phyloP scores from a whole-genome alignment of 2,113 vertebrate genomes.

The Harpagus bidentatus region DNA sequence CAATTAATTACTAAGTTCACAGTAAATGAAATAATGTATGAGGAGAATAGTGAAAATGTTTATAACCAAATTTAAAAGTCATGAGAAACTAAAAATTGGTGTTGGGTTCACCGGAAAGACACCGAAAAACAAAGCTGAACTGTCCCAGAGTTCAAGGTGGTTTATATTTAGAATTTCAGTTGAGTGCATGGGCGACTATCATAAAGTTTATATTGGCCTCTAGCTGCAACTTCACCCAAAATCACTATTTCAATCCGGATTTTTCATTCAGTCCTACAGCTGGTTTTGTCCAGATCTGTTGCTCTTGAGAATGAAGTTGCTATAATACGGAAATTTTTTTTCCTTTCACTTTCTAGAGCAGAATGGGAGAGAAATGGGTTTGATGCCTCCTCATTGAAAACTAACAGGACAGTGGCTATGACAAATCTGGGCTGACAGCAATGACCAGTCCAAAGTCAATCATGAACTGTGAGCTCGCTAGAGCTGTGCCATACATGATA shows the following conservation, averaged over 20 bases:
- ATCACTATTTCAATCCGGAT: neutral
- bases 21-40: neutral
- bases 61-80: neutral
- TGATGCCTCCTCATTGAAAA: neutral
- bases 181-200: neutral
- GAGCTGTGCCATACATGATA: neutral
- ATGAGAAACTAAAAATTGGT: neutral
- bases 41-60: neutral
- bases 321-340: neutral
- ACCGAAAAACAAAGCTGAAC: neutral
- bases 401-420: neutral
- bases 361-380: neutral
- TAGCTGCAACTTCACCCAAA: neutral
- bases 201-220: neutral
- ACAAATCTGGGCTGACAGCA: neutral
- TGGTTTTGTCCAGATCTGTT: neutral
- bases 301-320: neutral
- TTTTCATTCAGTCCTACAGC: neutral
- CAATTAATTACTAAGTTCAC: neutral
- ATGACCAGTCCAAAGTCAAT: neutral
- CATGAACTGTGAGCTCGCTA: neutral
- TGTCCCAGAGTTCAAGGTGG: neutral
- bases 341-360: neutral
- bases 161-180: neutral
- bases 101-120: neutral